These are phyloP conservation scores for Mesopsocus fuscifrons DNA, from an alignment of 2,888 invertebrate species.

Conservation along the genomic window DNA sequence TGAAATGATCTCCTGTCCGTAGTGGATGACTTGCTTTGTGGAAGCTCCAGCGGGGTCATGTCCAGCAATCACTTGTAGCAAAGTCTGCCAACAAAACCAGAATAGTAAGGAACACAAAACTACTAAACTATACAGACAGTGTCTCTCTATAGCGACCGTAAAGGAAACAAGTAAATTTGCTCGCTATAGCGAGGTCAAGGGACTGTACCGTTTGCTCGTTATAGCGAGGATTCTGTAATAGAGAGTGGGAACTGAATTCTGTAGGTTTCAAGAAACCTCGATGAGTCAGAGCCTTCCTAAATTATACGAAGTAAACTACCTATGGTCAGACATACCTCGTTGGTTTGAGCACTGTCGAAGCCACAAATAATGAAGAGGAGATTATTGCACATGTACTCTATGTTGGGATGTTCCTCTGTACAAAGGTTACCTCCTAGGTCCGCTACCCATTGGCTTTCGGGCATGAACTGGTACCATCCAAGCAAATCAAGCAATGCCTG, in stretches of 20 bases:
- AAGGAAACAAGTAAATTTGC: too few relatives aligned
- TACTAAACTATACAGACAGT: too few relatives aligned
- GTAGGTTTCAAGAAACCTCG: too few relatives aligned
- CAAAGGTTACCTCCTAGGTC: constrained; percentile 30
- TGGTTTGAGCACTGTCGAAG: constrained; percentile 34
- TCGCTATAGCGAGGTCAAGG: too few relatives aligned
- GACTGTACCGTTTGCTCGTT: too few relatives aligned
- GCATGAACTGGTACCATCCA: constrained; percentile 43
- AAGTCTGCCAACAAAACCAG: constrained; percentile 28
- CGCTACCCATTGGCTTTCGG: constrained; percentile 23
- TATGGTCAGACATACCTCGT: too few relatives aligned
- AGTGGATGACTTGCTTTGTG: constrained; percentile 50
- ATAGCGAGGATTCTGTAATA: too few relatives aligned
- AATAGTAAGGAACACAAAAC: not conserved
- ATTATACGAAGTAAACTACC: too few relatives aligned
- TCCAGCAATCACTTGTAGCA: constrained; percentile 45
- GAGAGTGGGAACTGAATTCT: too few relatives aligned
- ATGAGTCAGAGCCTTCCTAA: too few relatives aligned
- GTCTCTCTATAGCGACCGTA: too few relatives aligned
- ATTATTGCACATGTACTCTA: constrained; percentile 40
- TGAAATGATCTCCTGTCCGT: constrained; percentile 36
- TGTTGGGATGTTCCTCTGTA: constrained; percentile 28
- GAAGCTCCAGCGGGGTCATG: constrained; percentile 52
- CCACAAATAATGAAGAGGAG: constrained; percentile 44
- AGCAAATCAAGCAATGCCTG: too few relatives aligned